These are phyloP conservation scores for Sternotherus odoratus DNA, from an alignment of 2,797 vertebrate species.

Conservation along the genomic window DNA sequence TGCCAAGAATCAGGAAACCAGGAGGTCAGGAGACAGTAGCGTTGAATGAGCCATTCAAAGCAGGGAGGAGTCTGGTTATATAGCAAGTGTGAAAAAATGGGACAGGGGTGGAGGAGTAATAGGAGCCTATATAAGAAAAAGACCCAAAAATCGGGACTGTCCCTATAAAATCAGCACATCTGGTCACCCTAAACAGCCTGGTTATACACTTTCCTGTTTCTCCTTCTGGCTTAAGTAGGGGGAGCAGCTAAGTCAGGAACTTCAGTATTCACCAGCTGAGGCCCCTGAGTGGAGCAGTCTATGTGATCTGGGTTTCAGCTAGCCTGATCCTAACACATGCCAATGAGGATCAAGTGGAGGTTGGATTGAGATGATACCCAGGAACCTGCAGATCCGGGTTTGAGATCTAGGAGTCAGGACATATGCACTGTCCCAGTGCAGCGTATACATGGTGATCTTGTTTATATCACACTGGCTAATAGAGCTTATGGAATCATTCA, in stretches of 20 bases:
- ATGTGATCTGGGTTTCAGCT: neutral
- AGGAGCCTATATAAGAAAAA: no score
- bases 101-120: no score
- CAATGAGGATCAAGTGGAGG: neutral
- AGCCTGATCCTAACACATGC: neutral
- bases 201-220: neutral
- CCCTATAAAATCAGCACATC: no score
- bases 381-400: neutral
- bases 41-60: neutral
- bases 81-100: no score
- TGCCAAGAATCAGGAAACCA: neutral
- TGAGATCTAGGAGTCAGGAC: neutral
- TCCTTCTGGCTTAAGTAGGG: neutral
- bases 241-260: neutral
- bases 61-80: neutral
- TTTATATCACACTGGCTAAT: neutral
- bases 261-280: neutral
- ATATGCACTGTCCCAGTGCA: neutral
- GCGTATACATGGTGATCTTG: neutral
- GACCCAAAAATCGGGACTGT: no score
- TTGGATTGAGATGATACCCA: neutral
- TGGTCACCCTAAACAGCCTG: no score
- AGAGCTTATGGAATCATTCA: neutral
- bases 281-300: neutral
- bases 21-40: neutral